Conservation (phyloP, 92 coral and sea anemone genomes). For the Paramuricea clavata region DNA sequence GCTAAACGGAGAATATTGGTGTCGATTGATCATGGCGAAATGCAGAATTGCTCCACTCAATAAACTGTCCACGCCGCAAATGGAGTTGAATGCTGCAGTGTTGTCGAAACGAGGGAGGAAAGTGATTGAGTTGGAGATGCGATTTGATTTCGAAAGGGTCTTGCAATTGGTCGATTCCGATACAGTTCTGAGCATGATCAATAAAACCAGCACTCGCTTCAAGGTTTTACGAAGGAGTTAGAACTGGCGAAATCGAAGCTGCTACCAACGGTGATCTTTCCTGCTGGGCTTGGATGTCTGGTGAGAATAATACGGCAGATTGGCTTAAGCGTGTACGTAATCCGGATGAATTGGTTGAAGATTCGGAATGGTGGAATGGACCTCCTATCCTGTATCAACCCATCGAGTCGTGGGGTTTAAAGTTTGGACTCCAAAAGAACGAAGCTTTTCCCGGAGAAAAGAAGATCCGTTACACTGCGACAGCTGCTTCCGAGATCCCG, state of each 20-base stretch:
- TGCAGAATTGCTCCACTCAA: conserved; percentile 65
- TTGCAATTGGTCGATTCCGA: conserved; percentile 68
- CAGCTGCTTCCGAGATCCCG: conserved; percentile 18
- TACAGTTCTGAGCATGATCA: conserved; percentile 72
- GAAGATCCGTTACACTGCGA: conserved; percentile 30
- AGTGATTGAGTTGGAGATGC: conserved; percentile 62
- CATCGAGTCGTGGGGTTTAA: conserved; percentile 52
- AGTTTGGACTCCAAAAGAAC: conserved; percentile 45
- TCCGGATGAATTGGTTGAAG: conserved; percentile 51
- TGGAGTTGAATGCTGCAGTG: conserved; percentile 70
- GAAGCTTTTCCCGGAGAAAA: conserved; percentile 66
- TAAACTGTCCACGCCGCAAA: conserved; percentile 67
- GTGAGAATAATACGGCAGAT: conserved; percentile 72
- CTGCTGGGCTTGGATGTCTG: conserved; percentile 75
- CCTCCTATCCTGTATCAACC: conserved; percentile 55
- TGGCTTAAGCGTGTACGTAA: conserved; percentile 73
- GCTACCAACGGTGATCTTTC: conserved; percentile 72
- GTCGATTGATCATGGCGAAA: conserved; percentile 64
- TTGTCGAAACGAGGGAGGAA: conserved; percentile 70
- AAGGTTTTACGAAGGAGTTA: conserved; percentile 67
- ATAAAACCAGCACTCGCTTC: conserved; percentile 74
- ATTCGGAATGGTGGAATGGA: conserved; percentile 70
- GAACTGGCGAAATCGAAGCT: conserved; percentile 70
- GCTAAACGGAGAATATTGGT: conserved; percentile 51
- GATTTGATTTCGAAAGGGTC: conserved; percentile 64